Percentiles rank a stretch among this genome's conserved stretches.
These are phyloP conservation scores for Columbina picui DNA, from an alignment of 2,113 vertebrate species.

Conservation along the genomic window DNA sequence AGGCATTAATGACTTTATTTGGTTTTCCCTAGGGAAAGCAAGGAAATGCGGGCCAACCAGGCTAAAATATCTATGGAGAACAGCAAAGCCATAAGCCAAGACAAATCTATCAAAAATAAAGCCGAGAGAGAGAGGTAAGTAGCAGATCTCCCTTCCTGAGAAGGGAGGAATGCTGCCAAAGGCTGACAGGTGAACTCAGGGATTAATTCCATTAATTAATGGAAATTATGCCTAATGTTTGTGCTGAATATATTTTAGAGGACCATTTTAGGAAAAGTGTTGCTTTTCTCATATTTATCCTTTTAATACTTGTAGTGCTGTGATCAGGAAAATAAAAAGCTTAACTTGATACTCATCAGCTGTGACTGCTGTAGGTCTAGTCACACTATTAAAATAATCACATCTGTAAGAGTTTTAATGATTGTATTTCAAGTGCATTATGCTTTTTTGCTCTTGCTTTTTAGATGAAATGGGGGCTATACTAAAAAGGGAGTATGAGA, in stretches of 20 bases:
- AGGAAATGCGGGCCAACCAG: constrained; percentile 97
- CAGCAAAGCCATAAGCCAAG: constrained; percentile 98
- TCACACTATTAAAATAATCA: not conserved
- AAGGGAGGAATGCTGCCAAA: not conserved
- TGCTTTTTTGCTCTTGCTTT: not conserved
- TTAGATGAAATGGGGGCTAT: not conserved
- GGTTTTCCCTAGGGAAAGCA: constrained; percentile 86
- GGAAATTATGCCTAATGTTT: not conserved
- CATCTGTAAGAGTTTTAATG: not conserved
- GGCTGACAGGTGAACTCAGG: not conserved
- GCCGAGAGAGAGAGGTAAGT: constrained; percentile 95
- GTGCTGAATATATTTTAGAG: not conserved
- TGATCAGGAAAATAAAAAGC: not conserved
- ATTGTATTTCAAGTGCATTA: not conserved
- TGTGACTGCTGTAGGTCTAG: not conserved
- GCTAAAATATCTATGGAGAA: constrained; percentile 99
- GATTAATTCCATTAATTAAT: not conserved
- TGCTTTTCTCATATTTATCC: not conserved
- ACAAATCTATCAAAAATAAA: constrained; percentile 99
- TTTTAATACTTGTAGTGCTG: not conserved
- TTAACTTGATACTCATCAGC: not conserved
- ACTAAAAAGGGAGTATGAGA: not conserved
- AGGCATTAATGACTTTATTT: not conserved
- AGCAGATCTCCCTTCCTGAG: not conserved
- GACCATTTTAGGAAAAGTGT: not conserved